Conservation (phyloP, 2,113 vertebrate genomes). For the Malaclemys terrapin region DNA sequence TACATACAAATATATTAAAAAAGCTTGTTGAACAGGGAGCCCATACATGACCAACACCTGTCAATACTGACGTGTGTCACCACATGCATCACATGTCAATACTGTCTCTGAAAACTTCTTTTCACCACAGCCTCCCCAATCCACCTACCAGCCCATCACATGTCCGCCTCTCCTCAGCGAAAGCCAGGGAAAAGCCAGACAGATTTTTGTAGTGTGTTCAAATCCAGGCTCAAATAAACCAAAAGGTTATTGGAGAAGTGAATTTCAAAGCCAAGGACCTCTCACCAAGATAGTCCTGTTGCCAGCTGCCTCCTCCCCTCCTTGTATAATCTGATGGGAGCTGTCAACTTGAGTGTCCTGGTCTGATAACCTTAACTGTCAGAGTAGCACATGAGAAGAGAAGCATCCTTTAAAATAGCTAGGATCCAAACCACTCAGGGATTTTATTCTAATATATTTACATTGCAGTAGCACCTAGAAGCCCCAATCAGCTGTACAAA, state of each 20-base stretch:
- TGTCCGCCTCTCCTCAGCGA: background rate
- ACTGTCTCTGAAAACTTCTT: background rate
- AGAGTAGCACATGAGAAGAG: background rate
- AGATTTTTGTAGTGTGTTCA: background rate
- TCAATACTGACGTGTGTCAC: background rate
- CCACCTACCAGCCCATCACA: background rate
- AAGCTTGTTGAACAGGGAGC: conserved; percentile 29
- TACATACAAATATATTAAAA: conserved; percentile 21
- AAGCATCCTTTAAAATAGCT: background rate
- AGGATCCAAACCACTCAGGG: background rate
- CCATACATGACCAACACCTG: background rate
- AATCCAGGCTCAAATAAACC: background rate
- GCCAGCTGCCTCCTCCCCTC: no score
- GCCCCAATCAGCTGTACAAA: background rate
- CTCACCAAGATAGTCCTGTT: background rate
- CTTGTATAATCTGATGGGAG: background rate
- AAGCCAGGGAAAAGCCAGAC: background rate
- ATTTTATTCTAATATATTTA: background rate
- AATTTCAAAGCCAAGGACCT: background rate
- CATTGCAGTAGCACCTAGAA: background rate
- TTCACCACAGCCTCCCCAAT: background rate
- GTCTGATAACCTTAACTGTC: background rate
- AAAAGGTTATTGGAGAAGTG: background rate
- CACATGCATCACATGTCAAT: background rate
- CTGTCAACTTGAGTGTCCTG: background rate